These are phyloP conservation scores for Odobenus rosmarus DNA, from an alignment of 2,113 vertebrate genomes.

Conservation along the genomic window DNA sequence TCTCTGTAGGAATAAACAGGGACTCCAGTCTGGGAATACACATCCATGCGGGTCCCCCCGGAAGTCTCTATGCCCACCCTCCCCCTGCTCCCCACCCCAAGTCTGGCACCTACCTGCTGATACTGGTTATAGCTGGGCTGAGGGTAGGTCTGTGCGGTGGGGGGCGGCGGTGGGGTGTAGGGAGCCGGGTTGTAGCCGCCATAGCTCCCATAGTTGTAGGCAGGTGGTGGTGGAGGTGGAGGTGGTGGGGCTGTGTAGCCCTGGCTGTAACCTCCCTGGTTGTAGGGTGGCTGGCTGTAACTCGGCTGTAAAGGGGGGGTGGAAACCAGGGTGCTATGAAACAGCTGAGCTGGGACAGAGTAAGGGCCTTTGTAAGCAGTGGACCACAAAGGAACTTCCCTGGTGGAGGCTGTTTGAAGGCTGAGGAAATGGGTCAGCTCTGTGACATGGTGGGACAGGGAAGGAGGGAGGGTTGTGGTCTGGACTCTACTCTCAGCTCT, in stretches of 20 bases:
- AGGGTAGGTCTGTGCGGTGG: slow-evolving; percentile 88
- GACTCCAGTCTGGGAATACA: background rate
- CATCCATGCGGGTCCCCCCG: background rate
- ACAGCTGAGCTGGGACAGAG: background rate
- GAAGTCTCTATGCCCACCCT: background rate
- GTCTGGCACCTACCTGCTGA: slow-evolving; percentile 88
- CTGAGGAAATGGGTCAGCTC: background rate
- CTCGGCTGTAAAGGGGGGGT: slow-evolving; percentile 65
- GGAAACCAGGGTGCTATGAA: background rate
- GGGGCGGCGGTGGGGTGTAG: slow-evolving; percentile 86
- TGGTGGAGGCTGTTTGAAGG: background rate
- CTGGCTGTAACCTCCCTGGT: slow-evolving; percentile 87
- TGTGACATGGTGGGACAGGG: background rate
- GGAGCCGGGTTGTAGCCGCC: slow-evolving; percentile 92
- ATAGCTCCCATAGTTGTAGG: slow-evolving; percentile 91
- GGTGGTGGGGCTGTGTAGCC: slow-evolving; percentile 84
- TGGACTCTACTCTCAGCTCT: background rate
- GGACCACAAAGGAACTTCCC: background rate
- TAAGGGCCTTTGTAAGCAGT: background rate
- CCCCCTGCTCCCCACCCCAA: too few relatives aligned
- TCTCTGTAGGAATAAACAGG: background rate
- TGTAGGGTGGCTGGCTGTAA: slow-evolving; percentile 84
- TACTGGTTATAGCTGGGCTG: slow-evolving; percentile 92
- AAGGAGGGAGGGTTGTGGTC: background rate
- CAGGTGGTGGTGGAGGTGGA: slow-evolving; percentile 85